These are phyloP conservation scores for Lipotes vexillifer DNA, from an alignment of 2,113 vertebrate species.

Conservation along the genomic window DNA sequence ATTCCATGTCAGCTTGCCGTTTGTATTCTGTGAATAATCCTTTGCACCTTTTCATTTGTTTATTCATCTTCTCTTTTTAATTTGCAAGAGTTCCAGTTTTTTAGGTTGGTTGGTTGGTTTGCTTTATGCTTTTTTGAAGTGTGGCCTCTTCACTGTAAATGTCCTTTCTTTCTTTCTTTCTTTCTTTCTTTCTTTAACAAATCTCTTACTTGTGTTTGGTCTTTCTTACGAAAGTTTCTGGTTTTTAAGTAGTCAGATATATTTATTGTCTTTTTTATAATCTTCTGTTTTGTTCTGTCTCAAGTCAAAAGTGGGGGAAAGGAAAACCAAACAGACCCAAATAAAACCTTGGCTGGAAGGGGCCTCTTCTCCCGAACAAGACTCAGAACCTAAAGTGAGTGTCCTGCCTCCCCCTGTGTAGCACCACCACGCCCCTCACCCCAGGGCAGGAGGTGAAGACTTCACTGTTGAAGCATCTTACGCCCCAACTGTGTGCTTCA, in stretches of 20 bases:
- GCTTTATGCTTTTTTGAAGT: background rate
- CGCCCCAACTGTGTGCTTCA: background rate
- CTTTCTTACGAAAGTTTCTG: background rate
- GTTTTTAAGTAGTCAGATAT: background rate
- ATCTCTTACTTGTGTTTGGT: background rate
- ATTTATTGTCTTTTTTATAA: background rate
- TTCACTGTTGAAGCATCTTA: no score
- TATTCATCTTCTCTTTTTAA: background rate
- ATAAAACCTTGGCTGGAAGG: background rate
- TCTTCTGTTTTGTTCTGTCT: background rate
- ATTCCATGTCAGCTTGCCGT: background rate
- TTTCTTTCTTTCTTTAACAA: background rate
- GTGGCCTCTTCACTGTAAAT: background rate
- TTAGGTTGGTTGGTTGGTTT: background rate
- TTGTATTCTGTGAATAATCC: background rate
- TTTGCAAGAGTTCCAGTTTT: background rate
- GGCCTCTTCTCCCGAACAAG: background rate
- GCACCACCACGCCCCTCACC: background rate
- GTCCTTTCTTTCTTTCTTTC: background rate
- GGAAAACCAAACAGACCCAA: background rate
- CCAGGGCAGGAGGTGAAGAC: background rate
- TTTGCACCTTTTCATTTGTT: background rate
- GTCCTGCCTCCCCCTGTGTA: accelerated
- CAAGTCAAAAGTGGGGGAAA: background rate
- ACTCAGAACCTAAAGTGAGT: accelerated